Conservation (phyloP, 2,888 invertebrate genomes). For the Schizotus pectinicornis region DNA sequence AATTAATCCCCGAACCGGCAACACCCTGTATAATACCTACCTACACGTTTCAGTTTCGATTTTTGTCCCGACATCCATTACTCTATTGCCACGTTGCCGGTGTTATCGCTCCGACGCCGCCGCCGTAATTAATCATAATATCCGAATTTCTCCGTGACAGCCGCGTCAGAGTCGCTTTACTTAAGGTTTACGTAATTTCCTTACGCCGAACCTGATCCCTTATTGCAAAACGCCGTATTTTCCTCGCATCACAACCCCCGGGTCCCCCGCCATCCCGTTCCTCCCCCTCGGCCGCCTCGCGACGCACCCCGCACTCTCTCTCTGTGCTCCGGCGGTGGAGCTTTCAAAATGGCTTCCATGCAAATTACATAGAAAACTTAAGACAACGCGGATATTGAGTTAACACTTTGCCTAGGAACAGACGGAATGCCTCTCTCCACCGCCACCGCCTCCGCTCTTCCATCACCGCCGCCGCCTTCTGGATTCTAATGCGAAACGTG, state of each 20-base stretch:
- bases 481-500: constrained; percentile 9
- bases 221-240: constrained; percentile 25
- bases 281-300: constrained; percentile 9
- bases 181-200: constrained; percentile 59
- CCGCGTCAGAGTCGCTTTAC: constrained; percentile 56
- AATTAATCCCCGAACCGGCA: no score
- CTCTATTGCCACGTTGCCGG: not conserved
- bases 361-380: constrained; percentile 60
- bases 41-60: no score
- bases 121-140: constrained; percentile 56
- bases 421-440: constrained; percentile 20
- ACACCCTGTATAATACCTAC: no score
- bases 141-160: constrained; percentile 52
- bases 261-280: constrained; percentile 7
- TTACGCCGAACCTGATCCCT: constrained; percentile 49
- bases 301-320: not conserved
- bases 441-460: no score
- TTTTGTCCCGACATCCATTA: no score
- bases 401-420: constrained; percentile 49
- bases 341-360: constrained; percentile 60
- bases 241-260: constrained; percentile 26
- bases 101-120: constrained; percentile 22
- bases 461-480: not conserved
- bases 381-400: constrained; percentile 59
- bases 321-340: constrained; percentile 34